Evolutionary conservation across 2,797 vertebrate genomes (phyloP).

Genomic region (Lacerta bilineata): DNA sequence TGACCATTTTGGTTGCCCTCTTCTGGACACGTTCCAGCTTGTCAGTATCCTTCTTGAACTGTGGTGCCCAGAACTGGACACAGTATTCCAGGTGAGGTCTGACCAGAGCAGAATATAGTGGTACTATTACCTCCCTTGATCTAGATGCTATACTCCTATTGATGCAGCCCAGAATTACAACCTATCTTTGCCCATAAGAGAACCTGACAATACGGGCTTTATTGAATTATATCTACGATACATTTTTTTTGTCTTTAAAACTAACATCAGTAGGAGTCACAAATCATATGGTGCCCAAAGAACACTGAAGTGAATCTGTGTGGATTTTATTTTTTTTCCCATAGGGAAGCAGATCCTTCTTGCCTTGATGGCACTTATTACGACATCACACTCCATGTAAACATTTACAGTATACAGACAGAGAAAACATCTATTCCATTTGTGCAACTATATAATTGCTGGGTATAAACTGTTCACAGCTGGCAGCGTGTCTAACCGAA

Average conservation of each 20-base stretch:
- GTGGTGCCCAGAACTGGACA: too few species aligned
- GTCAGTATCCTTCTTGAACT: too few species aligned
- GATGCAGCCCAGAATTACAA: background rate
- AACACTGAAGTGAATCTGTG: slow-evolving; percentile 47
- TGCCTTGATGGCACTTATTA: slow-evolving; percentile 41
- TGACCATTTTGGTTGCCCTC: too few species aligned
- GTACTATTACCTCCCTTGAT: too few species aligned
- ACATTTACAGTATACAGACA: slow-evolving; percentile 54
- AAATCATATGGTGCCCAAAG: slow-evolving; percentile 15
- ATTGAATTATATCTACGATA: slow-evolving; percentile 18
- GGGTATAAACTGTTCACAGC: slow-evolving; percentile 51
- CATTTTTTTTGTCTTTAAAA: slow-evolving; percentile 52
- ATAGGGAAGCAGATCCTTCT: slow-evolving; percentile 31
- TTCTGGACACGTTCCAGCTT: too few species aligned
- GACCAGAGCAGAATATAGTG: too few species aligned
- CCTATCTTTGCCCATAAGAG: slow-evolving; percentile 51
- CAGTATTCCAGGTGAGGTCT: too few species aligned
- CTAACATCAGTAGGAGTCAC: slow-evolving; percentile 36
- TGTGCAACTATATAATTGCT: slow-evolving; percentile 40
- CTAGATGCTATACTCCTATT: too few species aligned
- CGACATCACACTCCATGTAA: slow-evolving; percentile 20
- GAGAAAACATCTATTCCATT: slow-evolving; percentile 16
- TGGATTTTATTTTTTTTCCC: slow-evolving; percentile 53
- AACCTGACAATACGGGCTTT: slow-evolving; percentile 54
- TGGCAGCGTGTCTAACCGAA: slow-evolving; percentile 46